Conservation (phyloP, 2,113 vertebrate genomes). For the Camarhynchus parvulus region DNA sequence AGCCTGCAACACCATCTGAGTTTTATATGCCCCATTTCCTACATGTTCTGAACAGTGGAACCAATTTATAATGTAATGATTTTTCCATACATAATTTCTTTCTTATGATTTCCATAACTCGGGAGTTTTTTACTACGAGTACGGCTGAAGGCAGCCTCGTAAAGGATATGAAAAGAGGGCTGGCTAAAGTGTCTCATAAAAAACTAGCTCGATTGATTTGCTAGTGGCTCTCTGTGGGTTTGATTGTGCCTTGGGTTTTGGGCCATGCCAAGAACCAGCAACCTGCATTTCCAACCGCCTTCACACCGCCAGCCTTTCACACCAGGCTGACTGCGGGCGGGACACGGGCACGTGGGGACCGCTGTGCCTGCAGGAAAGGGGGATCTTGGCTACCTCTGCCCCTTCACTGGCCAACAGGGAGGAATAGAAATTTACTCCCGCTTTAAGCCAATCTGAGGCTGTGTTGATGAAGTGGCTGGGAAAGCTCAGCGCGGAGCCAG, state of each 20-base stretch:
- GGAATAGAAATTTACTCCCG: neutral
- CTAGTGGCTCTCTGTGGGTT: slow-evolving; percentile 51
- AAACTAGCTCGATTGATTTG: slow-evolving; percentile 15
- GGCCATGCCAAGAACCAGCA: neutral
- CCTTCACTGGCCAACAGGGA: neutral
- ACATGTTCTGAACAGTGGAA: slow-evolving; percentile 79
- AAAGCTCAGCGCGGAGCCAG: neutral
- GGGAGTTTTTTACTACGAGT: slow-evolving; percentile 63
- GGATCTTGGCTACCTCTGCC: slow-evolving; percentile 4
- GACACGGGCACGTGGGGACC: neutral
- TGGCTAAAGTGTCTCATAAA: slow-evolving; percentile 68
- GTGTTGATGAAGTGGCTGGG: slow-evolving; percentile 38
- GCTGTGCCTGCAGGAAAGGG: neutral
- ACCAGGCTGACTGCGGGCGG: neutral
- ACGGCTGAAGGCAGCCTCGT: slow-evolving; percentile 51
- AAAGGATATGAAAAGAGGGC: slow-evolving; percentile 64
- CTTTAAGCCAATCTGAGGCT: slow-evolving; percentile 35
- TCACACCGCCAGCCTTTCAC: neutral
- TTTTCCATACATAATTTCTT: slow-evolving; percentile 83
- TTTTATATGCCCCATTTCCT: slow-evolving; percentile 82
- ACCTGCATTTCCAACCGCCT: neutral
- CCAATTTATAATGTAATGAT: slow-evolving; percentile 83
- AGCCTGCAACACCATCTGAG: slow-evolving; percentile 74
- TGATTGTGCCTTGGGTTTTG: slow-evolving; percentile 14
- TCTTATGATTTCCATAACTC: slow-evolving; percentile 78